Conservation (phyloP, 2,888 invertebrate genomes). For the Meloe dianella region DNA sequence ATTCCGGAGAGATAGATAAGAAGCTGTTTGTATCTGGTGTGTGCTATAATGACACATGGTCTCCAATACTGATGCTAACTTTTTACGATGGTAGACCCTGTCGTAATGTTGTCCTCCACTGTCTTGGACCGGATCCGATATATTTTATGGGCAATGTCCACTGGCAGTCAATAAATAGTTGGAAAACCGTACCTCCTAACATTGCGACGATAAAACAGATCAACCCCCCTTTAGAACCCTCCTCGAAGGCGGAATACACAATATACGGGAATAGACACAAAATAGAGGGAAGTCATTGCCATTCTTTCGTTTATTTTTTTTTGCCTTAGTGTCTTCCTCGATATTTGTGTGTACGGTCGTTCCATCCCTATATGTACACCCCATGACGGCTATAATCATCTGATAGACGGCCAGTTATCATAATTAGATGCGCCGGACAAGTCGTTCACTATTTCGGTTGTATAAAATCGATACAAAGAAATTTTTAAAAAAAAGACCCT, state of each 20-base stretch:
- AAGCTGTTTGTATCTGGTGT: conserved; percentile 56
- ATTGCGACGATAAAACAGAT: conserved; percentile 49
- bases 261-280: conserved; percentile 47
- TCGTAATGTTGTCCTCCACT: conserved; percentile 46
- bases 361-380: conserved; percentile 10
- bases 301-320: not conserved
- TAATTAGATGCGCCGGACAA: conserved; percentile 49
- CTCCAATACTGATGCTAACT: conserved; percentile 52
- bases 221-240: conserved; percentile 47
- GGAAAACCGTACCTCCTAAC: conserved; percentile 50
- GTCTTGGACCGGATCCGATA: conserved; percentile 57
- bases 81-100: conserved; percentile 55
- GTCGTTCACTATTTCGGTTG: conserved; percentile 34
- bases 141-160: conserved; percentile 62
- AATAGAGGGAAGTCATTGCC: conserved; percentile 14
- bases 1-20: conserved; percentile 39
- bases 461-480: conserved; percentile 14
- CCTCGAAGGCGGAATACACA: conserved; percentile 57
- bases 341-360: not conserved
- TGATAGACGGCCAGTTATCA: conserved; percentile 49
- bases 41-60: conserved; percentile 56
- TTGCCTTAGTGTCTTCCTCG: conserved; percentile 17
- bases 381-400: conserved; percentile 51
- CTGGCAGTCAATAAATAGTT: conserved; percentile 60
- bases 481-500: not conserved